phyloP scores from a whole-genome alignment of 2,797 vertebrate species.

The Tinamus major region DNA sequence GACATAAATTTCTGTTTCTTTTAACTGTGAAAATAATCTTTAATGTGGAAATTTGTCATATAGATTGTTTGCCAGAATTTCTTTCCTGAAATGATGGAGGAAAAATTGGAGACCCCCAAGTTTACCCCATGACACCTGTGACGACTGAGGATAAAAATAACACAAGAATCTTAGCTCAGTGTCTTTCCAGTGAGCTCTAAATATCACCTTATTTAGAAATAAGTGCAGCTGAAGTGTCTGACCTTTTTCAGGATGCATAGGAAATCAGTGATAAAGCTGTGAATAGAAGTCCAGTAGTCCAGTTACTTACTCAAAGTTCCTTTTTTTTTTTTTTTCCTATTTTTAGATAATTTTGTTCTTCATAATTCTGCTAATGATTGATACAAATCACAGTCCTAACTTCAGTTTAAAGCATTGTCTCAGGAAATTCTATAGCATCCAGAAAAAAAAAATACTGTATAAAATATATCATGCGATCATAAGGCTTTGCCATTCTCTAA shows the following conservation, averaged over 20 bases:
- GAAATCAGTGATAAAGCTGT: not conserved
- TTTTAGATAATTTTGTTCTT: not conserved
- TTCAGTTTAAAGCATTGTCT: not conserved
- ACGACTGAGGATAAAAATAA: not conserved
- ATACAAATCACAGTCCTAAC: conserved; percentile 2
- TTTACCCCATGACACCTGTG: not conserved
- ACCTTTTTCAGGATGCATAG: not conserved
- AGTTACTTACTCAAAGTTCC: not conserved
- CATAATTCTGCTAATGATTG: not conserved
- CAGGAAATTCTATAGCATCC: conserved; percentile 28
- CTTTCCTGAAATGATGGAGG: not conserved
- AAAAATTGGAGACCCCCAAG: not conserved
- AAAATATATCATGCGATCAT: conserved; percentile 42
- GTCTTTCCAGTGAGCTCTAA: not conserved
- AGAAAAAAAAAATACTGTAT: not conserved
- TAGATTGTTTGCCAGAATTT: not conserved
- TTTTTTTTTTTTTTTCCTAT: not conserved
- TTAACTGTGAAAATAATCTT: not conserved
- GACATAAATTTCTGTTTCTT: not conserved
- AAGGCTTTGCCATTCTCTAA: conserved; percentile 59
- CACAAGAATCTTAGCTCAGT: not conserved
- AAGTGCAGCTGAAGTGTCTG: not conserved
- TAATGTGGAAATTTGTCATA: not conserved
- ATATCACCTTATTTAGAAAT: not conserved
- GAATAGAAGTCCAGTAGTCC: not conserved